Base-by-base conservation (phyloP, 2,888 invertebrate species). In the Theristus sp. region DNA sequence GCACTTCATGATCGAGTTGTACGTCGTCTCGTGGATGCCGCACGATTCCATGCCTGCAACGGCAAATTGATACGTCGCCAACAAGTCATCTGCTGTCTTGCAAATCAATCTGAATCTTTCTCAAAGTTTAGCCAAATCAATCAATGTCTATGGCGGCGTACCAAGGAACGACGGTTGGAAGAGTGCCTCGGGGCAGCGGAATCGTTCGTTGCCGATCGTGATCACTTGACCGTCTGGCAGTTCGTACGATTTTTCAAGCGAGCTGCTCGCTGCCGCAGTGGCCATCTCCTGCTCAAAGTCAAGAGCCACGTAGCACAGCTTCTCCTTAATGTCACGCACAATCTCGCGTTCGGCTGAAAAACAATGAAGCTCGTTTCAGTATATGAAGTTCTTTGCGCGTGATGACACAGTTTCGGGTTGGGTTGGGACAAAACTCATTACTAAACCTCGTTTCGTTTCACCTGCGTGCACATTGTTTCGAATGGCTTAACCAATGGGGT, bases 271-370 rank as follows among this genome's bases (percentile, higher is more conserved):
- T 60, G 89, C 88, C 65, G 89, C 89, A 66, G 89, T 89, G 73
- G 86, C 86, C 89, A 89, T 89, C 80, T 89, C 89, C 79, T 89
- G 88, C 78, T 89, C 89, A 74, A 89, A 89, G 83, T 89, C 89
- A 68, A 89, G 80, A 63, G 89, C 89, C 65, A 89, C 87, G 78
- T 89, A 89, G 81, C 89, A 89, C 68, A 89, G 80, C 79, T 89
- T 90, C 76, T 89, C 89, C 80, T 89, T 89, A 79, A 89, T 88
- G 77, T 89, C 89, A 80, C 89, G 83, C 64, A 89, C 89, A 73
- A 89, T 89, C 82, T 90, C 89, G 71, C 88, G 81, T 68, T 80
- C 80, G 85, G 67, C 64, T 58, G 64, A 30, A 67, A 61, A n/a
- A n/a, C n/a, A n/a, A n/a, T n/a, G n/a, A n/a, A n/a, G n/a, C n/a